phyloP scores from a whole-genome alignment of 2,888 invertebrate genomes.

The Petrolisthes cinctipes region DNA sequence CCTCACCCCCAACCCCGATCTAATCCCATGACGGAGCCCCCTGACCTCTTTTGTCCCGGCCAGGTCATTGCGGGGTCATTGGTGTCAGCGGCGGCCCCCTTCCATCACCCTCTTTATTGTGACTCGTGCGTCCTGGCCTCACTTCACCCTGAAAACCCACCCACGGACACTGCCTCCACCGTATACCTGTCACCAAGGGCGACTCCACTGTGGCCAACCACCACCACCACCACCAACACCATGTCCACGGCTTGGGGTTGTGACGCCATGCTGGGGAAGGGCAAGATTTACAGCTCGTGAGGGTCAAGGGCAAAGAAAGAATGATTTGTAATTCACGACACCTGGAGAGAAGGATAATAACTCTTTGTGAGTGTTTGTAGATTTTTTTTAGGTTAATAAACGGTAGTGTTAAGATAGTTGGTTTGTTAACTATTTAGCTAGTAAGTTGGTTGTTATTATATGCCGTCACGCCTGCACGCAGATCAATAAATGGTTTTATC shows the following conservation, averaged over 20 bases:
- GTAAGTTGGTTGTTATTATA: too few relatives aligned
- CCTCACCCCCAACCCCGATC: not conserved
- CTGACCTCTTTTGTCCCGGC: constrained; percentile 2
- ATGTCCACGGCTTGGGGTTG: not conserved
- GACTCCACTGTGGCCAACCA: too few relatives aligned
- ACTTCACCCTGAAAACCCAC: not conserved
- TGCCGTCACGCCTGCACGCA: too few relatives aligned
- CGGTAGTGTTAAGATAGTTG: too few relatives aligned
- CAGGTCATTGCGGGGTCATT: not conserved
- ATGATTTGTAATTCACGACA: too few relatives aligned
- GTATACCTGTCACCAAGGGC: not conserved
- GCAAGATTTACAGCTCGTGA: not conserved
- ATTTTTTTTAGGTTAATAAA: too few relatives aligned
- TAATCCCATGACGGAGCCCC: constrained; percentile 4
- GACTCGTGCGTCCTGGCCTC: not conserved
- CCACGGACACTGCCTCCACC: not conserved
- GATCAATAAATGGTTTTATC: too few relatives aligned
- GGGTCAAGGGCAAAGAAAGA: too few relatives aligned
- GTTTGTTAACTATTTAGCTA: too few relatives aligned
- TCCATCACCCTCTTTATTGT: not conserved
- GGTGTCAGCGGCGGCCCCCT: not conserved
- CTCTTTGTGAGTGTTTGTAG: too few relatives aligned
- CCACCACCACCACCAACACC: not conserved
- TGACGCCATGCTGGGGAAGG: not conserved
- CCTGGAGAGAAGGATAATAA: too few relatives aligned